phyloP scores from a whole-genome alignment of 2,113 vertebrate genomes.

The Emydocephalus ijimae region DNA sequence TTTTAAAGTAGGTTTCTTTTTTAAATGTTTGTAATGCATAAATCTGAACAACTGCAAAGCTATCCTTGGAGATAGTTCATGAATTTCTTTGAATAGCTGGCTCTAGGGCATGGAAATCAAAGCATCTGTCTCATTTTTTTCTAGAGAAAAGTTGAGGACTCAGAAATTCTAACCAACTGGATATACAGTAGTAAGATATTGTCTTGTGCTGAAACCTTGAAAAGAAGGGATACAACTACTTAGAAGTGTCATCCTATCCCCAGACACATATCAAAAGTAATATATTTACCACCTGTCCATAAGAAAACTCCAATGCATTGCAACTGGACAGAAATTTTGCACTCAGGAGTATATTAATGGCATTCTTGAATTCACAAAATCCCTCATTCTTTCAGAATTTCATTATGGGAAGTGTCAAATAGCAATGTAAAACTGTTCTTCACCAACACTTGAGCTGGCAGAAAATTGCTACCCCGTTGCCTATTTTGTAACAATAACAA shows the following conservation, averaged over 20 bases:
- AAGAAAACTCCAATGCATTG: not conserved
- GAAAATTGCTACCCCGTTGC: not conserved
- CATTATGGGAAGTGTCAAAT: not conserved
- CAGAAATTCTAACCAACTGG: not conserved
- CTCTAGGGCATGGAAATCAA: not conserved
- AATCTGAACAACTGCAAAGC: not conserved
- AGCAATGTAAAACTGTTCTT: not conserved
- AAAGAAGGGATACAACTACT: not conserved
- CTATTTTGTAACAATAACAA: not conserved
- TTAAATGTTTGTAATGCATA: not conserved
- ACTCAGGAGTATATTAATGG: not conserved
- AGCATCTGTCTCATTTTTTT: not conserved
- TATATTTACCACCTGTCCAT: not conserved
- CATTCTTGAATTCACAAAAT: not conserved
- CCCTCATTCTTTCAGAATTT: not conserved
- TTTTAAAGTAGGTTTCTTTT: not conserved
- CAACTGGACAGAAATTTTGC: not conserved
- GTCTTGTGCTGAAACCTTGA: not conserved
- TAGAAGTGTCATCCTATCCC: not conserved
- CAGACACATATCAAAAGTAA: not conserved
- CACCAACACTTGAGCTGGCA: not conserved
- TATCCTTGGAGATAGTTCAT: not conserved
- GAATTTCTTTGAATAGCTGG: not conserved
- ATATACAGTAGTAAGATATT: not conserved
- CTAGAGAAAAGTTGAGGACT: not conserved